Conservation (phyloP, 2,113 vertebrate species). For the Silurus glanis region DNA sequence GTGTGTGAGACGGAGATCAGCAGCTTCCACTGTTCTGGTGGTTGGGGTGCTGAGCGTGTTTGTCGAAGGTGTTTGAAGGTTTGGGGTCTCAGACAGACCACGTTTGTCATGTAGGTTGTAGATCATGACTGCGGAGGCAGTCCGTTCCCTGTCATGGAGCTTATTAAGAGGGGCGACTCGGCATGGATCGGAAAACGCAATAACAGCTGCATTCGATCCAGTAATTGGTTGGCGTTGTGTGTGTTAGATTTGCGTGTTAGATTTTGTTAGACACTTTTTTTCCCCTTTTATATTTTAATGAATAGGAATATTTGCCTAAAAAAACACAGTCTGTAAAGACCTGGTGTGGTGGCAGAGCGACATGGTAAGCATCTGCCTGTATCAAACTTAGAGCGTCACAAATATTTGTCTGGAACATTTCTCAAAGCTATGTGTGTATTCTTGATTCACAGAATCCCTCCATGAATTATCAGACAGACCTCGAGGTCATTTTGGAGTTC, state of each 20-base stretch:
- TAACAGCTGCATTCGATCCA: neutral
- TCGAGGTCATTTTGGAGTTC: constrained; percentile 78
- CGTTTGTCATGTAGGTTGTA: constrained; percentile 40
- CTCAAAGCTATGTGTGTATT: neutral
- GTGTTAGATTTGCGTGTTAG: neutral
- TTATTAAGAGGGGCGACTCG: constrained; percentile 27
- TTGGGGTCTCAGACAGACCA: constrained; percentile 13
- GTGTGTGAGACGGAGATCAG: constrained; percentile 51
- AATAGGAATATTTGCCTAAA: neutral
- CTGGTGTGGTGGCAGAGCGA: neutral
- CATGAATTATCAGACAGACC: constrained; percentile 68
- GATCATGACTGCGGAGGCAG: constrained; percentile 26
- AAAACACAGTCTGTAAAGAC: neutral
- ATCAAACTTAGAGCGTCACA: neutral
- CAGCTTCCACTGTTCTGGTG: constrained; percentile 16
- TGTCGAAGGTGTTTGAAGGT: neutral
- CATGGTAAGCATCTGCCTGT: constrained; percentile 24
- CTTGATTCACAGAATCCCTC: constrained; percentile 50
- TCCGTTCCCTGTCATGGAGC: constrained; percentile 16
- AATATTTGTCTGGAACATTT: neutral
- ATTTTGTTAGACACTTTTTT: neutral
- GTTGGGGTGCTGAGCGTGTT: constrained; percentile 27
- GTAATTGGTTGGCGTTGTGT: neutral
- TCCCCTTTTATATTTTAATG: neutral
- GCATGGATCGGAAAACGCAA: neutral